phyloP scores from a whole-genome alignment of 1,140 invertebrate species.

The Sycobia sp. region DNA sequence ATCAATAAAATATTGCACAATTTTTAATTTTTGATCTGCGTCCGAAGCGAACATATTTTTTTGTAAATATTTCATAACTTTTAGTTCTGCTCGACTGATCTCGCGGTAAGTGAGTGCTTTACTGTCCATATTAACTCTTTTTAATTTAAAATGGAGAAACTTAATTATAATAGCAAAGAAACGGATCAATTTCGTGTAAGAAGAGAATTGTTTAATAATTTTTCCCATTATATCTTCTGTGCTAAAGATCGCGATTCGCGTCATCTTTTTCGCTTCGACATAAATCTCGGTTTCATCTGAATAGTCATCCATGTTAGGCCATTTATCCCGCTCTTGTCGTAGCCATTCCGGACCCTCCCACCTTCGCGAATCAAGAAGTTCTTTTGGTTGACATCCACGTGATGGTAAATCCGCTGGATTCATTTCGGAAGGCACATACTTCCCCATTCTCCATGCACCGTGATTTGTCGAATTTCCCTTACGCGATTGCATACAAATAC shows the following conservation, averaged over 20 bases:
- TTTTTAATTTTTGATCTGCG: too few species aligned
- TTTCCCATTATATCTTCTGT: too few species aligned
- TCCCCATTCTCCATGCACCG: too few species aligned
- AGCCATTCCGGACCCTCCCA: conserved; percentile 51
- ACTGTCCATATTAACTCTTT: too few species aligned
- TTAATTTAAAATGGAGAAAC: neutral
- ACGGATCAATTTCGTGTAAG: too few species aligned
- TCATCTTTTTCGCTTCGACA: too few species aligned
- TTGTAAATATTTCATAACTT: too few species aligned
- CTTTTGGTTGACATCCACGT: conserved; percentile 39
- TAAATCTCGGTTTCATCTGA: neutral
- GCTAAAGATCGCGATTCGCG: neutral
- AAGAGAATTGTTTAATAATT: too few species aligned
- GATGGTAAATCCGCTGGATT: neutral
- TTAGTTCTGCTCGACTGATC: neutral
- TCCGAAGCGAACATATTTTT: too few species aligned
- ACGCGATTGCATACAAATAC: conserved; percentile 30
- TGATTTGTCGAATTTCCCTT: conserved; percentile 24
- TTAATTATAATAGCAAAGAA: neutral
- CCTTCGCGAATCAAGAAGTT: conserved; percentile 24
- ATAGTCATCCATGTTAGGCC: neutral
- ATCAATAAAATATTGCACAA: too few species aligned
- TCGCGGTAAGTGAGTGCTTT: neutral
- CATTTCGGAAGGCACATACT: neutral
- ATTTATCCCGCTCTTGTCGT: neutral